Evolutionary conservation across 1,140 invertebrate genomes (phyloP), one percentile per base, ranked within the genome.

Genomic region (Drosophila chauvacae): DNA sequence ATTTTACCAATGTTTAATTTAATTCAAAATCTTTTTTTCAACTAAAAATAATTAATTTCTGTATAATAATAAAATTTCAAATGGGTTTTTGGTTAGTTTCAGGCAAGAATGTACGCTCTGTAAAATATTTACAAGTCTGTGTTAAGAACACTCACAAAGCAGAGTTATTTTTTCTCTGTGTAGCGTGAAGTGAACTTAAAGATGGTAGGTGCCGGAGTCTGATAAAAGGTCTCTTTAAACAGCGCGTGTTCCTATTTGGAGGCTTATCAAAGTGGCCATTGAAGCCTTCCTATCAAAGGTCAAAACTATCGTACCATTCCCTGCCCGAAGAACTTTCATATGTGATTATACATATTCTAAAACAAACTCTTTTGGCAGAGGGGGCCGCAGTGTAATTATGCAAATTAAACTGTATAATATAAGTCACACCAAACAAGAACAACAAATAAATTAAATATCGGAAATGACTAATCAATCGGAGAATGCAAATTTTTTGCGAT

Each of bases 221-320:
- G 37, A 56, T 56, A 39, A 39, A 56, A n/a, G 20, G 20, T 39
- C 39, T 39, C 35, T 39, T 39, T 35, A 23, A 53, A 45, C n/a
- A 5, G 33, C 23, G 26, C 16, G 20, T 68, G 48, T 48, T 63
- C 16, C 35, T n/a, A 39, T 44, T 28, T 45, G 20, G 3, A 37
- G 20, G 48, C 66, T 68, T 70, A 70, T 70, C 66, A 45, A 42
- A 44, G 18, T 23, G 7, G 18, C 18, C 18, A 53, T 39, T 18
- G 33, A 11, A 4, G 11, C 35, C 20, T 66, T 37, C 23, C 66
- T 70, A 70, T 70, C 66, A 70, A 68, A 55, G 47, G 37, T 62
- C 63, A 68, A 37, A 37, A 37, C 16, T 39, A 39, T 30, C 23
- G 23, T n/a, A 23, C 42, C 23, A 53, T 41, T 53, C 18, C 0